These are phyloP conservation scores for Ctenodactylus gundi DNA, from an alignment of 2,113 vertebrate genomes.

Conservation along the genomic window DNA sequence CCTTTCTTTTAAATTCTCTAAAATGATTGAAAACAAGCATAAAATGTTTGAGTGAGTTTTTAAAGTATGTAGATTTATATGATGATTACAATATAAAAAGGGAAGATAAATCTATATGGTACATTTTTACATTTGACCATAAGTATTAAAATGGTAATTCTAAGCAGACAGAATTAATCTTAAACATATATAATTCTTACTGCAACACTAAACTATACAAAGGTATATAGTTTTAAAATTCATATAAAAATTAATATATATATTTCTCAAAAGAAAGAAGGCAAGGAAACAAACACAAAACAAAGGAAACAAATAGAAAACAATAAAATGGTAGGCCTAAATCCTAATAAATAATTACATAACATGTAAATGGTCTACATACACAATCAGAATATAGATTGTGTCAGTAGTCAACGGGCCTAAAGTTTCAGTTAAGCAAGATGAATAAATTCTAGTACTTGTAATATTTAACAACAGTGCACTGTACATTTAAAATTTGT, in stretches of 20 bases:
- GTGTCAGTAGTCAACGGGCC: background rate
- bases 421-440: background rate
- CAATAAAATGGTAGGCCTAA: background rate
- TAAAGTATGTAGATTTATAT: background rate
- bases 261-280: slow-evolving; percentile 6
- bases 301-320: background rate
- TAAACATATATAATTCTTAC: background rate
- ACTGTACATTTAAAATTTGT: background rate
- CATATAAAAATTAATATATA: background rate
- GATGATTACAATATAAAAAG: slow-evolving; percentile 1
- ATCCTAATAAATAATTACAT: slow-evolving; percentile 4
- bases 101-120: background rate
- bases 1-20: slow-evolving; percentile 29
- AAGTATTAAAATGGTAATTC: background rate
- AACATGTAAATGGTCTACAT: slow-evolving; percentile 3
- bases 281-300: background rate
- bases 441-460: background rate
- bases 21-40: background rate
- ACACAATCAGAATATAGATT: background rate
- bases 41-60: background rate
- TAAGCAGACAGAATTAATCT: background rate
- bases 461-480: background rate
- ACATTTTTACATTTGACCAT: background rate
- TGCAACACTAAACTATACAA: background rate
- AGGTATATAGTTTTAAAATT: background rate